A percentile compares a stretch with the other conserved stretches of the same genome.
phyloP scores from a whole-genome alignment of 1,140 invertebrate genomes.

The Zaprionus ornatus region DNA sequence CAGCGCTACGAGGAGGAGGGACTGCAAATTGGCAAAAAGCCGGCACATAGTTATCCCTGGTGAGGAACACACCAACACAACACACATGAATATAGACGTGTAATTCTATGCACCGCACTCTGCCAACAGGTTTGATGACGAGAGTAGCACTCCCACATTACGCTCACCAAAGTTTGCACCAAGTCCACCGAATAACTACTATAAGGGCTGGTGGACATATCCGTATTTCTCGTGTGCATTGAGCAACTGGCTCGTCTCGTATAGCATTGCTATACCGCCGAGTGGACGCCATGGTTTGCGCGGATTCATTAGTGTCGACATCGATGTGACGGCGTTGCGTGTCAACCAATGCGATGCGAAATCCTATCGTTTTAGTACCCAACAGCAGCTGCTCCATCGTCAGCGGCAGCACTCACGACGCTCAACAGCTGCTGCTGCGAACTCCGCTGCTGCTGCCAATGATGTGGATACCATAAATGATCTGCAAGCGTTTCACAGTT shows the following conservation, averaged over 20 bases:
- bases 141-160: slow-evolving; percentile 83
- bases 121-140: slow-evolving; percentile 84
- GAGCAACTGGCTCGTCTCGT: slow-evolving; percentile 90
- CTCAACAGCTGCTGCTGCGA: slow-evolving; percentile 15
- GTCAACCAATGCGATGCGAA: slow-evolving; percentile 92
- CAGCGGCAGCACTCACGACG: slow-evolving; percentile 39
- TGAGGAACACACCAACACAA: slow-evolving; percentile 57
- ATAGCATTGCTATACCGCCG: slow-evolving; percentile 89
- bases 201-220: slow-evolving; percentile 91
- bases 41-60: slow-evolving; percentile 86
- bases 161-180: slow-evolving; percentile 90
- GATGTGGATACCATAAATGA: slow-evolving; percentile 83
- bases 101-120: not conserved
- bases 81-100: not conserved
- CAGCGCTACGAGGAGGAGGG: slow-evolving; percentile 84
- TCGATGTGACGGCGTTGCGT: slow-evolving; percentile 92
- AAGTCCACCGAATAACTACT: slow-evolving; percentile 87
- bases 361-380: slow-evolving; percentile 65
- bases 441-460: not conserved
- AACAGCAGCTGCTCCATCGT: slow-evolving; percentile 38
- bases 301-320: slow-evolving; percentile 92
- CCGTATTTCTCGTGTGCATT: slow-evolving; percentile 91
- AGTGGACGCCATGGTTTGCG: slow-evolving; percentile 87
- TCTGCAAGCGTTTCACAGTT: slow-evolving; percentile 89
- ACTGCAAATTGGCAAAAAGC: slow-evolving; percentile 85